Evolutionary conservation across 2,888 invertebrate species (phyloP), one percentile per base, ranked within the genome.

Genomic region (Gortyna flavago): DNA sequence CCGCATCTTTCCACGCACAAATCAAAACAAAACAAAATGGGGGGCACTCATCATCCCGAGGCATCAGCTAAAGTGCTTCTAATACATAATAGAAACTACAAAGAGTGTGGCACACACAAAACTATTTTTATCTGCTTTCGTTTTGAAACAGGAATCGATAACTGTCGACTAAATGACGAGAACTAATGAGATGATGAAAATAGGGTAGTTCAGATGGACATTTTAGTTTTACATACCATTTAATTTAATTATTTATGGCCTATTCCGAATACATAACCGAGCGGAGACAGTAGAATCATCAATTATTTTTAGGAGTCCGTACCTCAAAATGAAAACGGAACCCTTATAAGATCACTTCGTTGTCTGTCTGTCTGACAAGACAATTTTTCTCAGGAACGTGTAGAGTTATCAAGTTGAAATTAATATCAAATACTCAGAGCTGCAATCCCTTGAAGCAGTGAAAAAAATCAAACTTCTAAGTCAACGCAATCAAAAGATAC

Each of bases 31-130:
- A n/a, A n/a, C n/a, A n/a, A n/a, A 65, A 74, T 61, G 77, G n/a
- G 35, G 11, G 62, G 18, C 61, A 75, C 68, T 59, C 71, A 48
- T 79, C 83, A 83, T 38, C 73, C 35, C 25, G 38, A 8, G 1
- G 72, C 77, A 75, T 78, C 81, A 78, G 35, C 59, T 68, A 71
- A 72, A 84, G 84, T 84, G 84, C 85, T 81, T 73, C 32, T 29
- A 54, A 77, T 71, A 77, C 54, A 73, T 67, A 72, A 72, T 57
- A 71, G 51, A 48, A 64, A 71, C 80, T 67, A 54, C 61, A 68
- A 62, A 32, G 61, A 54, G 13, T 5, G 68, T 54, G 29, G 38
- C 41, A 41, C n/a, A 51, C 54, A 41, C 16, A 9, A 16, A n/a
- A 21, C 80, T 83, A 83, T 83, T 83, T 72, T 67, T 75, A 75